These are phyloP conservation scores for Ditula angustiorana DNA, from an alignment of 2,888 invertebrate genomes.

Conservation along the genomic window DNA sequence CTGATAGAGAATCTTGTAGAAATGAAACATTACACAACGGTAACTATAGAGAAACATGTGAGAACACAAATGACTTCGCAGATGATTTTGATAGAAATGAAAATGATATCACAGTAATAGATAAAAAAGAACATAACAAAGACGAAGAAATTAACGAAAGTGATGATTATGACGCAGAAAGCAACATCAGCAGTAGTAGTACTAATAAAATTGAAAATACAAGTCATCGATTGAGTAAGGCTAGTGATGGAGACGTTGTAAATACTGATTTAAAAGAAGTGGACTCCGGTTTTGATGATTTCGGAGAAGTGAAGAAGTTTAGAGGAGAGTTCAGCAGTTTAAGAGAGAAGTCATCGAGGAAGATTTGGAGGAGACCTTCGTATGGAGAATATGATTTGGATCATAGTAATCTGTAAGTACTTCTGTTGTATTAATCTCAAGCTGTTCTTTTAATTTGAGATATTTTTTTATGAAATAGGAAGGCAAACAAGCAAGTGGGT, in stretches of 20 bases:
- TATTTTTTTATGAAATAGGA: too few relatives aligned
- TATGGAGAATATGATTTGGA: background rate
- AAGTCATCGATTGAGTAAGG: background rate
- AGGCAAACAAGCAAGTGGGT: too few relatives aligned
- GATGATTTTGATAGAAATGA: background rate
- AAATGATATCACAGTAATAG: background rate
- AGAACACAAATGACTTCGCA: background rate
- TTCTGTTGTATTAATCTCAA: too few relatives aligned
- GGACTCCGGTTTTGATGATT: too few relatives aligned
- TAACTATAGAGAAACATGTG: background rate
- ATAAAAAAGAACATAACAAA: background rate
- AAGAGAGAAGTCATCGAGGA: conserved; percentile 6
- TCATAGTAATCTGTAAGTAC: conserved; percentile 8
- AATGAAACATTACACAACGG: background rate
- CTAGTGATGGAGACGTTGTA: background rate
- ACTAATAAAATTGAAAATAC: background rate
- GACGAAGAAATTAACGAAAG: background rate
- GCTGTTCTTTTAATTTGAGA: too few relatives aligned
- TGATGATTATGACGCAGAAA: background rate
- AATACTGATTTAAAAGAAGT: too few relatives aligned
- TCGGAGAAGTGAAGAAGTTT: conserved; percentile 6
- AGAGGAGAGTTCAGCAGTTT: conserved; percentile 20
- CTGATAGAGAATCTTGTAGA: background rate
- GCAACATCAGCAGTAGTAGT: background rate
- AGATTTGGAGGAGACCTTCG: conserved; percentile 7